A percentile compares a stretch with the other conserved stretches of the same genome.
Conservation (phyloP, 2,113 vertebrate genomes). For the Hyaena hyaena region DNA sequence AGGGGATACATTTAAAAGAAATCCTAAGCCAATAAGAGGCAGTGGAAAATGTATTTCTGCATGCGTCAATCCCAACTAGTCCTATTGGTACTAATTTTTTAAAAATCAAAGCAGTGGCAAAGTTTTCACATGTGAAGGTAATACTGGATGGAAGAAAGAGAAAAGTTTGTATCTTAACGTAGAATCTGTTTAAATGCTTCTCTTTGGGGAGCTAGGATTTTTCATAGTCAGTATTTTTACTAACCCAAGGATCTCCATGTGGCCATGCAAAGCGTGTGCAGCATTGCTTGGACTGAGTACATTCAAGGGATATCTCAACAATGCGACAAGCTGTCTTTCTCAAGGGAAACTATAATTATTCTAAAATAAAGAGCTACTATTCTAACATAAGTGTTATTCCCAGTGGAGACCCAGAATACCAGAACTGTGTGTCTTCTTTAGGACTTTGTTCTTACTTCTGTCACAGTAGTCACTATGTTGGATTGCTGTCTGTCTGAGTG, state of each 20-base stretch:
- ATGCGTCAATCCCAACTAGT: background rate
- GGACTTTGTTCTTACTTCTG: background rate
- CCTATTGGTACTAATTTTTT: no score
- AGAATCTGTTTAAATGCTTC: background rate
- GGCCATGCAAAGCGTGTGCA: background rate
- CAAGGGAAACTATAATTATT: background rate
- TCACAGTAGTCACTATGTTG: background rate
- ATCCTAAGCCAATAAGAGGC: background rate
- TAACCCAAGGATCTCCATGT: background rate
- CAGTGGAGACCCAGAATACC: background rate
- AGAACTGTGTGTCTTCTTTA: background rate
- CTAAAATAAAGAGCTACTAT: background rate
- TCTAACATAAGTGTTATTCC: background rate
- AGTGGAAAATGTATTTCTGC: background rate
- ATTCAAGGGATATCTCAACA: conserved; percentile 18
- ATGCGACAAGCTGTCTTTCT: background rate
- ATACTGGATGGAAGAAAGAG: background rate
- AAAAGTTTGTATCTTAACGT: background rate
- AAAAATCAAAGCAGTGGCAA: background rate
- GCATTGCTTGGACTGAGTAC: background rate
- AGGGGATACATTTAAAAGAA: background rate
- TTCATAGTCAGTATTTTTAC: background rate
- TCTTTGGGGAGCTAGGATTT: background rate
- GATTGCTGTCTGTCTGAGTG: background rate
- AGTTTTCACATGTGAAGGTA: background rate